These are phyloP conservation scores for Alsophila aescularia DNA, from an alignment of 2,888 invertebrate species.

Conservation along the genomic window DNA sequence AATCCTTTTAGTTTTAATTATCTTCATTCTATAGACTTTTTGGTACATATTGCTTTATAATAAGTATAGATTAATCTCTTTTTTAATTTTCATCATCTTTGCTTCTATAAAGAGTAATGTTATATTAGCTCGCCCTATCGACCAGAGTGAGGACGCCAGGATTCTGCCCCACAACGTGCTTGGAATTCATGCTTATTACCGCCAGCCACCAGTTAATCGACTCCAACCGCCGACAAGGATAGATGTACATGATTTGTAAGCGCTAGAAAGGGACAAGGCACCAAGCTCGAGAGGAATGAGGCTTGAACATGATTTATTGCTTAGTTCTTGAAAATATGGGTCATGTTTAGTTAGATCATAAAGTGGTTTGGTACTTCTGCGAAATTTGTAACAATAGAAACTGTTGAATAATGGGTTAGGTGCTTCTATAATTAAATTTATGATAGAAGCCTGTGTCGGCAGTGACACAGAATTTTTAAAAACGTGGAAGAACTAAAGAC, in stretches of 20 bases:
- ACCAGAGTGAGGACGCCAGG: conserved; percentile 23
- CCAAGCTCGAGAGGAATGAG: conserved; percentile 23
- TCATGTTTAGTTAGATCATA: conserved; percentile 23
- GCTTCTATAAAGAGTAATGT: too few relatives aligned
- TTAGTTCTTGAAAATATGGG: conserved; percentile 35
- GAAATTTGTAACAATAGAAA: neutral
- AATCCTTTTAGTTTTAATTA: too few relatives aligned
- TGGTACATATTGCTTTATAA: too few relatives aligned
- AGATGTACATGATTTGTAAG: neutral
- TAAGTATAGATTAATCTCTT: too few relatives aligned
- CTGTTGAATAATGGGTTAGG: too few relatives aligned
- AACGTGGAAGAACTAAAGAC: too few relatives aligned
- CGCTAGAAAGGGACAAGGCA: conserved; percentile 21
- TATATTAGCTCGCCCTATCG: conserved; percentile 14
- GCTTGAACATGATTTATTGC: conserved; percentile 36
- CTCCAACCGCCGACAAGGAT: conserved; percentile 34
- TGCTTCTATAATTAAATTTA: too few relatives aligned
- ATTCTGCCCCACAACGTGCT: conserved; percentile 54
- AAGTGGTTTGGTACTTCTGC: conserved; percentile 2
- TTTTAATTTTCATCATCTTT: too few relatives aligned
- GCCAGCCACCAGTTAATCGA: conserved; percentile 45
- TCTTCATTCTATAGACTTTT: too few relatives aligned
- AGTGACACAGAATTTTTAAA: too few relatives aligned
- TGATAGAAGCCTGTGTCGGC: too few relatives aligned
- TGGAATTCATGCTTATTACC: conserved; percentile 59